These are phyloP conservation scores for Zingel zingel DNA, from an alignment of 2,113 vertebrate species.

Conservation along the genomic window DNA sequence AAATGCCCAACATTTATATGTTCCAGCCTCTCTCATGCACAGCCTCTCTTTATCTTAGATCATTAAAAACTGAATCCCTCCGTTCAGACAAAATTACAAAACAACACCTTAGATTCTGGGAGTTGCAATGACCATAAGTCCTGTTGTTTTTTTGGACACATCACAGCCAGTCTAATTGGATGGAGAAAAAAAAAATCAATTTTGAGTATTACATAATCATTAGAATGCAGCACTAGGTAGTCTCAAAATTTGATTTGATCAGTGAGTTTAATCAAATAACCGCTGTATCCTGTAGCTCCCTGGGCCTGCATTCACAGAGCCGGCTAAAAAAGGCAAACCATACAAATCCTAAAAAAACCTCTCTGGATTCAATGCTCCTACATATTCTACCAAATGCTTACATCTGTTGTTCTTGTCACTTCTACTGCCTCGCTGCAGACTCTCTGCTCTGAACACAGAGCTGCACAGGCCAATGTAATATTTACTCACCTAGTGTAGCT, in stretches of 20 bases:
- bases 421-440: slow-evolving; percentile 6
- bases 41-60: neutral
- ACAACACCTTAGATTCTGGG: neutral
- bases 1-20: neutral
- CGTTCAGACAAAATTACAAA: neutral
- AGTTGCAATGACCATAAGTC: neutral
- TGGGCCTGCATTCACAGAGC: neutral
- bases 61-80: neutral
- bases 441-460: neutral
- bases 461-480: neutral
- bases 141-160: neutral
- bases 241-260: neutral
- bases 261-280: neutral
- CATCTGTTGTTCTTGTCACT: slow-evolving; percentile 32
- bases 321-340: too few relatives aligned
- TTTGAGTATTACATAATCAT: neutral
- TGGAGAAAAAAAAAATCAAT: neutral
- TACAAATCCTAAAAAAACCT: neutral
- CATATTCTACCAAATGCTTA: slow-evolving; percentile 17
- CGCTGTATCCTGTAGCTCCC: neutral
- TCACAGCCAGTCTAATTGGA: neutral
- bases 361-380: slow-evolving; percentile 1
- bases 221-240: neutral
- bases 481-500: slow-evolving; percentile 1
- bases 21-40: neutral